phyloP scores from a whole-genome alignment of 2,888 invertebrate genomes.

The Arrhopalites spinosus region DNA sequence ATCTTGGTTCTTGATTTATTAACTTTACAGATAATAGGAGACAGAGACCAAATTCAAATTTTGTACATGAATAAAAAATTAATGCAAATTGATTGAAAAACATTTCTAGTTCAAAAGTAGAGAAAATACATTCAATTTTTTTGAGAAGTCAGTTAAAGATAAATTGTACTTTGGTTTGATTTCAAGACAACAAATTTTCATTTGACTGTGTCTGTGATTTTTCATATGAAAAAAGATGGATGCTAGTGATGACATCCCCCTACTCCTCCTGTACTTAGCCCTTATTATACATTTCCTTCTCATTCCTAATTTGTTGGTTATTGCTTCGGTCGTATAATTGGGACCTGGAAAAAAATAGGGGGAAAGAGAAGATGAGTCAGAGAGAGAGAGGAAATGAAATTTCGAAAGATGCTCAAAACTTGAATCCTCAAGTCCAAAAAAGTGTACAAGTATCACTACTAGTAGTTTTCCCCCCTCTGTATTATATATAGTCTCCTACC shows the following conservation, averaged over 20 bases:
- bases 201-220: not conserved
- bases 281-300: conserved; percentile 2
- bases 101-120: not conserved
- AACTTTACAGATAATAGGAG: no score
- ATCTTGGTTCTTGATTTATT: no score
- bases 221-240: conserved; percentile 1
- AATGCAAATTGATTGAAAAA: not conserved
- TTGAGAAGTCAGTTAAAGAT: no score
- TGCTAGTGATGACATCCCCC: not conserved
- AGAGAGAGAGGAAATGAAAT: conserved; percentile 26
- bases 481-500: no score
- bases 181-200: no score
- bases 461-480: no score
- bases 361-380: not conserved
- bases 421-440: no score
- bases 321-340: not conserved
- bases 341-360: not conserved
- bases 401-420: conserved; percentile 1
- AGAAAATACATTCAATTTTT: no score
- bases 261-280: not conserved
- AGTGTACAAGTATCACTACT: no score
- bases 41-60: no score
- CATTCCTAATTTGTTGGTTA: not conserved
- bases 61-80: no score
- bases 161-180: no score